Percentiles rank a stretch among this genome's conserved stretches.
Evolutionary conservation across 1,140 invertebrate genomes (phyloP).

Genomic region (Zaprionus taronus): DNA sequence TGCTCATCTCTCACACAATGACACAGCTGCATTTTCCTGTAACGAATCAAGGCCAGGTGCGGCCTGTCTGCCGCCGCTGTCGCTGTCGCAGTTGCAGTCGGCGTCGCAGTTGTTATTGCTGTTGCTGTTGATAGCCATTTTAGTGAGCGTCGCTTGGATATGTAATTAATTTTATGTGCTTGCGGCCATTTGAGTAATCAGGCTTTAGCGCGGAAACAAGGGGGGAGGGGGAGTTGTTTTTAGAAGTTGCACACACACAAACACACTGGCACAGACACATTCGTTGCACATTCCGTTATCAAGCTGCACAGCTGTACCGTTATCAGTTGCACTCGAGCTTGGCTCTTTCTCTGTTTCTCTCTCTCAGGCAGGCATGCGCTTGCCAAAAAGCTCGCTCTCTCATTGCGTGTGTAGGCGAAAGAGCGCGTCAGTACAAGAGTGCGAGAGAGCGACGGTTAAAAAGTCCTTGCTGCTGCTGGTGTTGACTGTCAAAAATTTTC

Average conservation of each 20-base stretch:
- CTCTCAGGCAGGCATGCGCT: conserved; percentile 48
- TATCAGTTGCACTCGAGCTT: conserved; percentile 54
- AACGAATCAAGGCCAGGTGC: conserved; percentile 34
- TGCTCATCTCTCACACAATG: conserved; percentile 20
- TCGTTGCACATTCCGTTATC: conserved; percentile 60
- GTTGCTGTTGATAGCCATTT: conserved; percentile 53
- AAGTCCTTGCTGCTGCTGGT: conserved; percentile 66
- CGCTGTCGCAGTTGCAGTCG: background rate
- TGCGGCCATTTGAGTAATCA: conserved; percentile 65
- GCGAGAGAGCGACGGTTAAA: conserved; percentile 14
- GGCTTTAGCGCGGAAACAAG: conserved; percentile 21
- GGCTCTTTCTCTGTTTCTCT: conserved; percentile 29
- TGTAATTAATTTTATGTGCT: conserved; percentile 76
- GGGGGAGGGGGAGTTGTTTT: background rate
- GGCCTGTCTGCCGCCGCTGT: background rate
- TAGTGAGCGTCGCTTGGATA: conserved; percentile 42
- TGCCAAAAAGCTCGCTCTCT: conserved; percentile 48
- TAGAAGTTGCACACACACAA: background rate
- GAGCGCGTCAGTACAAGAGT: background rate
- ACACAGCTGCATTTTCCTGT: conserved; percentile 36
- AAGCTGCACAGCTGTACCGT: conserved; percentile 72
- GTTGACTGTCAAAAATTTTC: conserved; percentile 80
- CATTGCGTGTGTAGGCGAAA: background rate
- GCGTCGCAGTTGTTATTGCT: background rate
- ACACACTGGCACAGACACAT: background rate